phyloP scores from a whole-genome alignment of 30 jellyfish, hydroid and myxozoan species.

The Aurelia aurita region DNA sequence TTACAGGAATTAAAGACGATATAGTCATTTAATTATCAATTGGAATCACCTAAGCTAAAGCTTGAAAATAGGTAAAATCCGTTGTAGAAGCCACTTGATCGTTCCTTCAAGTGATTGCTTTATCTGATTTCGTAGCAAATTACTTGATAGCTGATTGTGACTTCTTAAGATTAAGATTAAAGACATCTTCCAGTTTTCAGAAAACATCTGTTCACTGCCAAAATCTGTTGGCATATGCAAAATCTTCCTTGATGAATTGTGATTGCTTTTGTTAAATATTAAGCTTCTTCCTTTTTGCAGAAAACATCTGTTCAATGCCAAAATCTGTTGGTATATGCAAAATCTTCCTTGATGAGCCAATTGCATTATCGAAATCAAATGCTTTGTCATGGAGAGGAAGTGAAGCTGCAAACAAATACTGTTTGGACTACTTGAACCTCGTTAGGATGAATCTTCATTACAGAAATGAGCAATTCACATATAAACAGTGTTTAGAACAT shows the following conservation, averaged over 20 bases:
- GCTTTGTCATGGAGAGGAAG: conserved; percentile 65
- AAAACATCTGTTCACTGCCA: conserved; percentile 55
- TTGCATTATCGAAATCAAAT: conserved; percentile 41
- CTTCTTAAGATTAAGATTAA: too few relatives aligned
- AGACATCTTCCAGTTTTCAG: not conserved
- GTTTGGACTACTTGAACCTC: conserved; percentile 60
- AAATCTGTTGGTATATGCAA: conserved; percentile 66
- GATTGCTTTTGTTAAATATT: too few relatives aligned
- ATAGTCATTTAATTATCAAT: too few relatives aligned
- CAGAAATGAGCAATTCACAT: conserved; percentile 6
- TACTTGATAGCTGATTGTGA: too few relatives aligned
- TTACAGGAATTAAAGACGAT: too few relatives aligned
- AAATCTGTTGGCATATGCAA: conserved; percentile 50
- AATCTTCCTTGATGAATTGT: conserved; percentile 1
- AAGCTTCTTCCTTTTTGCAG: conserved; percentile 2
- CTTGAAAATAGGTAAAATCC: too few relatives aligned
- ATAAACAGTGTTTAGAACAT: conserved; percentile 43
- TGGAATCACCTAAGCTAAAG: too few relatives aligned
- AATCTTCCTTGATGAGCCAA: conserved; percentile 56
- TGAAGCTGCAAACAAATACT: conserved; percentile 60
- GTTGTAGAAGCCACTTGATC: too few relatives aligned
- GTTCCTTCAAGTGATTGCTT: too few relatives aligned
- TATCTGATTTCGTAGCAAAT: too few relatives aligned
- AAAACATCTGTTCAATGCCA: conserved; percentile 67
- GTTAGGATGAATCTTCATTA: conserved; percentile 25